phyloP scores from a whole-genome alignment of 2,113 vertebrate genomes.

The Pongo pygmaeus region DNA sequence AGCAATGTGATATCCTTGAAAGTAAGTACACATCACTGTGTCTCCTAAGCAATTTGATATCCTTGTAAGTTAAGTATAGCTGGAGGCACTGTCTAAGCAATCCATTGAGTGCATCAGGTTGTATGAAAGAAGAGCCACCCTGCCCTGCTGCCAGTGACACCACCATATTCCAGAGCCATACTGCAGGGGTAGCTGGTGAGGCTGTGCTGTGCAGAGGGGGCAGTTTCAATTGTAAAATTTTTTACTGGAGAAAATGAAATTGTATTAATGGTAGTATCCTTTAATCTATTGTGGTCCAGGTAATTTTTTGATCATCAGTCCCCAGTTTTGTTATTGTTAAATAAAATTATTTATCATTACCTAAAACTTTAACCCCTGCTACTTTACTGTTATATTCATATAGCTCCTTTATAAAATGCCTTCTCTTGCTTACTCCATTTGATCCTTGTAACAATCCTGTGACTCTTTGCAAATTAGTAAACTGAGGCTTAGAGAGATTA shows the following conservation, averaged over 20 bases:
- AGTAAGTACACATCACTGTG: neutral
- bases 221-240: neutral
- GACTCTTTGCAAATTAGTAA: neutral
- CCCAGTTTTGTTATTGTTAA: neutral
- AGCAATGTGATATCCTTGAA: constrained; percentile 34
- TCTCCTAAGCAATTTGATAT: constrained; percentile 26
- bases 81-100: neutral
- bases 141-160: neutral
- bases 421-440: neutral
- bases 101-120: neutral
- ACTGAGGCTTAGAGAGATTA: neutral
- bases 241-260: neutral
- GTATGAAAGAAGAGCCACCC: constrained; percentile 26
- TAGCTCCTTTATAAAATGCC: neutral
- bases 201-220: neutral
- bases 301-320: neutral
- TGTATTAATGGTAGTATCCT: neutral
- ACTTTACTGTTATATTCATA: neutral
- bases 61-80: neutral
- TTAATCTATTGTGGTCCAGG: neutral
- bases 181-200: neutral
- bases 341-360: neutral
- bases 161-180: neutral
- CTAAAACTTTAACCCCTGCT: neutral
- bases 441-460: neutral